Evolutionary conservation across 2,888 invertebrate species (phyloP).

Genomic region (Unio pictorum): DNA sequence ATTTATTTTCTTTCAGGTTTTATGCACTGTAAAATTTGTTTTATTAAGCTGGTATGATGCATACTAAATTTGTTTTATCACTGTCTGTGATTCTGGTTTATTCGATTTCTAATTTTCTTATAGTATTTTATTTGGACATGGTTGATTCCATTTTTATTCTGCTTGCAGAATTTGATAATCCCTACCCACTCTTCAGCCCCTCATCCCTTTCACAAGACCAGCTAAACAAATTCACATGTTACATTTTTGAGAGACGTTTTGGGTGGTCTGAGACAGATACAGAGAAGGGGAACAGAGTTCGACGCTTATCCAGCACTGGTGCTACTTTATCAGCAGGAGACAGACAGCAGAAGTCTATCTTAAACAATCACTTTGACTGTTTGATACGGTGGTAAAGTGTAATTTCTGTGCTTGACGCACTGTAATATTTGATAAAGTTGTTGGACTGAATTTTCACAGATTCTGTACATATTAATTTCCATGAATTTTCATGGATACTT

Average conservation of each 20-base stretch:
- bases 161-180: conserved; percentile 29
- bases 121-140: too few species aligned
- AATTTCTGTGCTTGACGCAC: neutral
- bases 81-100: too few species aligned
- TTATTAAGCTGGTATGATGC: too few species aligned
- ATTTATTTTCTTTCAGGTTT: too few species aligned
- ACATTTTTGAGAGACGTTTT: conserved; percentile 62
- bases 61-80: too few species aligned
- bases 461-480: too few species aligned
- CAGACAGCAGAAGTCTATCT: conserved; percentile 44
- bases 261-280: conserved; percentile 64
- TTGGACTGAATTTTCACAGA: too few species aligned
- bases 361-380: conserved; percentile 51
- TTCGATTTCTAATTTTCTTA: too few species aligned
- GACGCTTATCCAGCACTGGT: conserved; percentile 43
- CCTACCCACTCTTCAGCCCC: conserved; percentile 23
- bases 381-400: conserved; percentile 50
- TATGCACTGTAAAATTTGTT: too few species aligned
- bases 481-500: too few species aligned
- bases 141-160: too few species aligned
- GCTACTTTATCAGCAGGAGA: conserved; percentile 37
- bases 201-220: conserved; percentile 25
- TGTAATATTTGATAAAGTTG: neutral
- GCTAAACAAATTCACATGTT: conserved; percentile 52
- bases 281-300: conserved; percentile 40